phyloP scores from a whole-genome alignment of 2,888 invertebrate species.

The Rambutsinella grinnellia region DNA sequence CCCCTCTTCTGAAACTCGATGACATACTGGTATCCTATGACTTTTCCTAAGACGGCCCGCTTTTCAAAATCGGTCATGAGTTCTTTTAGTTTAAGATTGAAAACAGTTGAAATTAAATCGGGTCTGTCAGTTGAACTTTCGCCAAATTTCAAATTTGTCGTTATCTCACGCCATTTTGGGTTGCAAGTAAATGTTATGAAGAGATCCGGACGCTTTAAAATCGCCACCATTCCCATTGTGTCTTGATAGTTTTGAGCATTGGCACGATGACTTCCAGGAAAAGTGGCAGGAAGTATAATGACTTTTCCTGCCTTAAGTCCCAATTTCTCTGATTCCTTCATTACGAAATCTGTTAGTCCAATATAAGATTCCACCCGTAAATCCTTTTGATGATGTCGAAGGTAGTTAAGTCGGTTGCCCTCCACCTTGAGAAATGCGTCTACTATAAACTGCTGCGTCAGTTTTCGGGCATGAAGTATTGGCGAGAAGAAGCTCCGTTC shows the following conservation, averaged over 20 bases:
- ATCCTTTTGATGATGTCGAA: conserved; percentile 65
- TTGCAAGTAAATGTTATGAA: conserved; percentile 71
- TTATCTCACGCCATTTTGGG: conserved; percentile 69
- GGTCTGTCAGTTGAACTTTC: conserved; percentile 67
- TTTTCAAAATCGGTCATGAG: conserved; percentile 61
- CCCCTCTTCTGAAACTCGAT: conserved; percentile 68
- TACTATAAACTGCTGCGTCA: conserved; percentile 67
- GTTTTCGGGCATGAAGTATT: conserved; percentile 61
- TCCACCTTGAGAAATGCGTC: conserved; percentile 67
- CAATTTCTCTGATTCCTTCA: too few species aligned
- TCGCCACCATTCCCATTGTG: conserved; percentile 69
- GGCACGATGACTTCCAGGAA: conserved; percentile 67
- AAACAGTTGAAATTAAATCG: conserved; percentile 68
- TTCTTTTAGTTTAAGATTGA: conserved; percentile 67
- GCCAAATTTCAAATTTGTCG: conserved; percentile 65
- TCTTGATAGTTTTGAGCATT: conserved; percentile 69
- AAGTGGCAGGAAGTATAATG: conserved; percentile 68
- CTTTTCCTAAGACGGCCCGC: conserved; percentile 58
- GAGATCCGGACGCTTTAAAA: conserved; percentile 70
- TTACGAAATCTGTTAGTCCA: conserved; percentile 63
- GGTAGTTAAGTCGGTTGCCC: conserved; percentile 63
- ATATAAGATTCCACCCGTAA: conserved; percentile 66
- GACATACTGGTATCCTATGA: conserved; percentile 44
- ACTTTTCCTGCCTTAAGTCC: conserved; percentile 66
- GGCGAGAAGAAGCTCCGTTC: conserved; percentile 64